Evolutionary conservation across 2,888 invertebrate species (phyloP), one percentile per base, ranked within the genome.

Genomic region (Meiosimyza decipiens): DNA sequence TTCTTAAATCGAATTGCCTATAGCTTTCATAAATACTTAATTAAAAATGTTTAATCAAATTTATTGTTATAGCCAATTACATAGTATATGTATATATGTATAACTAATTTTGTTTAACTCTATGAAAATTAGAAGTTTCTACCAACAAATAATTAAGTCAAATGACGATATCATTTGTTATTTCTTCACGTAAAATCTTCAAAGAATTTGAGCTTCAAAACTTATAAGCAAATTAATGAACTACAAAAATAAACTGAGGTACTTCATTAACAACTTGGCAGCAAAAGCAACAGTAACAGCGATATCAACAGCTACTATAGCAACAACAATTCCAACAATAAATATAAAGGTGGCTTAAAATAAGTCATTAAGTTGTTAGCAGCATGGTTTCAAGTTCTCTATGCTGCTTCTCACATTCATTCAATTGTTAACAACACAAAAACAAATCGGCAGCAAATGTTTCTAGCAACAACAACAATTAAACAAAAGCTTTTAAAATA

Each of bases 291-390:
- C 12, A 65, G 49, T 13, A 13, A 40, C 28, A 49, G 28, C 47
- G 50, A 3, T 6, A 12, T 28, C 59, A 69, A 47, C 59, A 50
- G 52, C 64, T 4, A 40, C 28, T 7, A 33, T 12, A 51, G 22
- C 22, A 60, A 51, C 22, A 54, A 65, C 15, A 51, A 15, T 1
- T 12, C 40, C 15, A 33, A 33, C 22, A 40, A 33, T 33, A 33
- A 60, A 57, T 60, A 51, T 60, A 18, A 71, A 67, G 67, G 72
- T 67, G 55, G 33, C 62, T 54, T 54, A 54, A 65, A 71, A 60
- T 60, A 57, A 73, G 66, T 62, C 65, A 66, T 66, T 65, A 70
- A 70, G 66, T 60, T 66, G 67, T 67, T 72, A 60, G 59, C 55
- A 67, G 67, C 72, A 63, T 52, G 28, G 22, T 22, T 52, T 65